Evolutionary conservation across 1,140 invertebrate species (phyloP).

Genomic region (Thereuonema tuberculata): DNA sequence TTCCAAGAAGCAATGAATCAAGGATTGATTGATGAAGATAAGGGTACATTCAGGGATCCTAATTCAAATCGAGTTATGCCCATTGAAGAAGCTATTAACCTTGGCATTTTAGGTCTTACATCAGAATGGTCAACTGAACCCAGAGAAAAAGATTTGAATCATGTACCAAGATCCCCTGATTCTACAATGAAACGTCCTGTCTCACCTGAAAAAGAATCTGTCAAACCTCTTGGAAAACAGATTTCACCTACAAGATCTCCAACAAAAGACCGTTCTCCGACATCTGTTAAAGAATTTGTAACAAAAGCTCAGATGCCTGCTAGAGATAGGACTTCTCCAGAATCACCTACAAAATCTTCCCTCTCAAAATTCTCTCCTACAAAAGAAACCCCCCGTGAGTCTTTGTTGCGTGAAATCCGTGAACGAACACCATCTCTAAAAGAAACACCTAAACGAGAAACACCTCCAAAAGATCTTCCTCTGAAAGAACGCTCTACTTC

Average conservation of each 20-base stretch:
- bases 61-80: constrained; percentile 55
- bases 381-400: constrained; percentile 1
- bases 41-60: constrained; percentile 63
- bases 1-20: constrained; percentile 58
- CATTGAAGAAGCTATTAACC: constrained; percentile 60
- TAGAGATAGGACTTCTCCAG: constrained; percentile 22
- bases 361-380: neutral
- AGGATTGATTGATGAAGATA: constrained; percentile 64
- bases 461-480: neutral
- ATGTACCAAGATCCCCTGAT: too few relatives aligned
- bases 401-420: neutral
- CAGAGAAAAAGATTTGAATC: too few relatives aligned
- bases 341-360: neutral
- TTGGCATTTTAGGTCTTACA: constrained; percentile 36
- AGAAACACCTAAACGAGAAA: neutral
- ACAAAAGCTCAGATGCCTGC: constrained; percentile 30
- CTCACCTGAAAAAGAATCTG: neutral
- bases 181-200: neutral
- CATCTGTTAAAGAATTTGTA: neutral
- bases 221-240: too few relatives aligned
- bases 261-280: neutral
- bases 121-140: constrained; percentile 14
- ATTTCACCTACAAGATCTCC: neutral
- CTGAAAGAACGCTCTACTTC: neutral
- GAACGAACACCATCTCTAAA: neutral